Percentiles rank a stretch among this genome's conserved stretches.
Evolutionary conservation across 2,113 vertebrate species (phyloP).

Genomic region (Sphaerodactylus townsendi): DNA sequence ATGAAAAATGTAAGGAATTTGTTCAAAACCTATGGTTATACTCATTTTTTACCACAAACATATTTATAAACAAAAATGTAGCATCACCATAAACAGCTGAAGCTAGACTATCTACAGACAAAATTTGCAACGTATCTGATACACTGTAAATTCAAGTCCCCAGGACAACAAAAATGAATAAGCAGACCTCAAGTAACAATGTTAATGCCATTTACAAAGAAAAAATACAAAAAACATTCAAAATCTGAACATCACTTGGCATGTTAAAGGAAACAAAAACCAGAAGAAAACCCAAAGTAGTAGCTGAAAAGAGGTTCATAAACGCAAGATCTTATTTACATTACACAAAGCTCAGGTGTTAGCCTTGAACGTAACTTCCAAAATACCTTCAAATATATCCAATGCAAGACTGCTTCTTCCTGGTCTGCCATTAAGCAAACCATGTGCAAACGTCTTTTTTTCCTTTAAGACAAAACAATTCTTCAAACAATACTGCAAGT

Average conservation of each 20-base stretch:
- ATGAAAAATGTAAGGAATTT: constrained; percentile 90
- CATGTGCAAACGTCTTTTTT: constrained; percentile 72
- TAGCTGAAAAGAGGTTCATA: constrained; percentile 75
- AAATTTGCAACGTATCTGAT: constrained; percentile 92
- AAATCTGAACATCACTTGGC: constrained; percentile 84
- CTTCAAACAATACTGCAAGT: constrained; percentile 90
- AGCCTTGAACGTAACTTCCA: constrained; percentile 82
- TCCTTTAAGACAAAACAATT: constrained; percentile 90
- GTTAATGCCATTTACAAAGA: constrained; percentile 85
- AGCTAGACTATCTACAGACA: constrained; percentile 97
- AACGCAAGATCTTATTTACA: constrained; percentile 95
- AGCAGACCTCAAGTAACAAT: constrained; percentile 84
- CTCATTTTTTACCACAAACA: constrained; percentile 93
- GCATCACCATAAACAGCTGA: constrained; percentile 91
- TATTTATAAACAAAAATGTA: constrained; percentile 88
- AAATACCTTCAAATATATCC: constrained; percentile 74
- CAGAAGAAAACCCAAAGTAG: constrained; percentile 59
- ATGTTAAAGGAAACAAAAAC: constrained; percentile 79
- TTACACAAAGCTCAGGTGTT: constrained; percentile 93
- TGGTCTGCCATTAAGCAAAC: constrained; percentile 76
- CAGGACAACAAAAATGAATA: constrained; percentile 83
- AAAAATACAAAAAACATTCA: constrained; percentile 82
- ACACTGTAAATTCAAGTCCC: constrained; percentile 92
- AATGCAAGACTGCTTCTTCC: constrained; percentile 70
- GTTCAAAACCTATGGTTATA: constrained; percentile 93